phyloP scores from a whole-genome alignment of 2,113 vertebrate species.

The Centrocercus urophasianus region DNA sequence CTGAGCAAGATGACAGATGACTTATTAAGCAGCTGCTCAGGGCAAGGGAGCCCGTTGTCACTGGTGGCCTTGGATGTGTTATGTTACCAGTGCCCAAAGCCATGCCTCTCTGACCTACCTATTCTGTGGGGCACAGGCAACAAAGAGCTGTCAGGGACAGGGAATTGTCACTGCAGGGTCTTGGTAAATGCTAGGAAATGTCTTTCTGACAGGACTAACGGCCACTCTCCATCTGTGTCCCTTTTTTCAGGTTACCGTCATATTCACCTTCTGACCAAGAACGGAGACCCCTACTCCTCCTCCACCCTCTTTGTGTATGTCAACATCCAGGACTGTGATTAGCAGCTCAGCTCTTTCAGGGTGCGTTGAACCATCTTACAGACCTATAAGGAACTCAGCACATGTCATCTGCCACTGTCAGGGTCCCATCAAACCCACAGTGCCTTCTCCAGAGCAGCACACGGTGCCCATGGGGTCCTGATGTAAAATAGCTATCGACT shows the following conservation, averaged over 20 bases:
- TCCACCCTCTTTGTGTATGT: conserved; percentile 91
- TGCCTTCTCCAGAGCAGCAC: conserved; percentile 21
- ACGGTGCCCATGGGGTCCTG: rapidly evolving
- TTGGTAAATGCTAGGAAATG: not conserved
- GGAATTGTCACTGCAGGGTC: not conserved
- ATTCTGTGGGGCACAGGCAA: not conserved
- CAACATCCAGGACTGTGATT: conserved; percentile 76
- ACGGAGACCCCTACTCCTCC: conserved; percentile 84
- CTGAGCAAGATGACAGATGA: not conserved
- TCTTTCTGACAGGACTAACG: not conserved
- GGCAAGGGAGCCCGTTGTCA: not conserved
- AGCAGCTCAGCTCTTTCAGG: not conserved
- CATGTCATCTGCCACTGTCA: not conserved
- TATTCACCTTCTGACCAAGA: conserved; percentile 90
- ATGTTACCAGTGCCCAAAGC: not conserved
- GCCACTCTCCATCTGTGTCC: not conserved
- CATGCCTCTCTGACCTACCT: not conserved
- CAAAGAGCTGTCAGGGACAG: not conserved
- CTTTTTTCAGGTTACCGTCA: conserved; percentile 90
- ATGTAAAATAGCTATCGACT: not conserved
- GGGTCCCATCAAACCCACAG: not conserved
- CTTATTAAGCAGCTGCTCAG: not conserved
- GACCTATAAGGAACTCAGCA: not conserved
- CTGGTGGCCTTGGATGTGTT: rapidly evolving
- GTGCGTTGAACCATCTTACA: not conserved